Base-by-base conservation (phyloP, 1,140 invertebrate species). In the Notospermus geniculatus region DNA sequence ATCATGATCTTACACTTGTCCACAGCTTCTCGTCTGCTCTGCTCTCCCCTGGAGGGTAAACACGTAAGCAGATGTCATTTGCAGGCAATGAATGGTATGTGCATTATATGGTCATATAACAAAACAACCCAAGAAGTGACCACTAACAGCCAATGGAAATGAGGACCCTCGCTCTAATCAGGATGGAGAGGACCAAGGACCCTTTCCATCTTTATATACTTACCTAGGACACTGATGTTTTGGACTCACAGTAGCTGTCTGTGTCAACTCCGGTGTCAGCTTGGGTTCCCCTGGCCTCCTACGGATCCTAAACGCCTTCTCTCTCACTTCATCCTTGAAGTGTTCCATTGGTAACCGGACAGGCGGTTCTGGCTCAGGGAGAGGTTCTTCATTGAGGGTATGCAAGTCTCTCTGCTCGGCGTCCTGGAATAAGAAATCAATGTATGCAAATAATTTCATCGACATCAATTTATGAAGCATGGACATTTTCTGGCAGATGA, bases 1-100 rank as follows among this genome's bases (percentile, higher is more conserved):
- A 86, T 68, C 71, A 80, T 83, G 1, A 85, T 45, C 65, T 79
- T 80, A 64, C 73, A 79, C 52, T 79, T 77, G 5, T 77, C 78
- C 11, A 84, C 73, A 45, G 77, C 78, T 61, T 78, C 74, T 70
- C 83, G 66, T 45, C 85, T 70, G 52, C 76, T 70, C 60, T 83
- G 72, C 73, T 86, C 85, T n/a, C 78, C 71, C 56, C 77, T 80
- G 59, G 25, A n/a, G n/a, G n/a, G n/a, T n/a, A 67, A 66, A n/a
- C n/a, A n/a, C n/a, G n/a, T n/a, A n/a, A n/a, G n/a, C n/a, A n/a
- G n/a, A n/a, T n/a, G n/a, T n/a, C n/a, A n/a, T n/a, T n/a, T n/a
- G n/a, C n/a, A n/a, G n/a, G n/a, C n/a, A n/a, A n/a, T n/a, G n/a
- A n/a, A n/a, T n/a, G n/a, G n/a, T n/a, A n/a, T n/a, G n/a, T n/a